A percentile compares a stretch with the other conserved stretches of the same genome.
Conservation (phyloP, 92 coral and sea anemone genomes). For the Chrysogorgia sp. region DNA sequence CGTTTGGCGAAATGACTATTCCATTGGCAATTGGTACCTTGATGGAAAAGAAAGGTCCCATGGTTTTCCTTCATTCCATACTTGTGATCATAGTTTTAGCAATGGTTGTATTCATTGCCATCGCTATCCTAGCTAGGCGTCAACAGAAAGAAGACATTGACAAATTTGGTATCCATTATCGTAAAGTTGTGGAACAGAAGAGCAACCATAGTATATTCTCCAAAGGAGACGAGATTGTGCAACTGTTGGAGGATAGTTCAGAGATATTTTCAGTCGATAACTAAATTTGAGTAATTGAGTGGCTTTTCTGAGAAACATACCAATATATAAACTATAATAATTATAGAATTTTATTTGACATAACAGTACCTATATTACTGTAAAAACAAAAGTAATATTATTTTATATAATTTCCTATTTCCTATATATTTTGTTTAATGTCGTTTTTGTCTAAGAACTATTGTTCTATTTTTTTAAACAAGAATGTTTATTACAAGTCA, state of each 20-base stretch:
- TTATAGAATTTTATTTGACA: too few species aligned
- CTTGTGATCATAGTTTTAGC: slow-evolving; percentile 61
- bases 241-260: slow-evolving; percentile 36
- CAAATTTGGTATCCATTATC: slow-evolving; percentile 29
- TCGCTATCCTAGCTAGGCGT: slow-evolving; percentile 34
- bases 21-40: slow-evolving; percentile 81
- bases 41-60: slow-evolving; percentile 71
- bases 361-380: too few species aligned
- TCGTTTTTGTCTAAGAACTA: too few species aligned
- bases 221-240: slow-evolving; percentile 38
- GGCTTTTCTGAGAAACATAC: too few species aligned
- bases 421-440: too few species aligned
- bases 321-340: too few species aligned
- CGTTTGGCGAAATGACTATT: slow-evolving; percentile 87
- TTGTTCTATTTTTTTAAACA: too few species aligned
- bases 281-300: not conserved
- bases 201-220: slow-evolving; percentile 11
- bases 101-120: slow-evolving; percentile 40
- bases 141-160: slow-evolving; percentile 28
- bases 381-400: too few species aligned
- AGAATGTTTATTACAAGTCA: too few species aligned
- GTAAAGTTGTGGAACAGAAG: slow-evolving; percentile 2
- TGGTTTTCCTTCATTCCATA: slow-evolving; percentile 68
- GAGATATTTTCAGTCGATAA: slow-evolving; percentile 19
- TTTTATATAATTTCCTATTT: too few species aligned